Evolutionary conservation across 2,888 invertebrate genomes (phyloP).

Genomic region (Latrodectus elegans): DNA sequence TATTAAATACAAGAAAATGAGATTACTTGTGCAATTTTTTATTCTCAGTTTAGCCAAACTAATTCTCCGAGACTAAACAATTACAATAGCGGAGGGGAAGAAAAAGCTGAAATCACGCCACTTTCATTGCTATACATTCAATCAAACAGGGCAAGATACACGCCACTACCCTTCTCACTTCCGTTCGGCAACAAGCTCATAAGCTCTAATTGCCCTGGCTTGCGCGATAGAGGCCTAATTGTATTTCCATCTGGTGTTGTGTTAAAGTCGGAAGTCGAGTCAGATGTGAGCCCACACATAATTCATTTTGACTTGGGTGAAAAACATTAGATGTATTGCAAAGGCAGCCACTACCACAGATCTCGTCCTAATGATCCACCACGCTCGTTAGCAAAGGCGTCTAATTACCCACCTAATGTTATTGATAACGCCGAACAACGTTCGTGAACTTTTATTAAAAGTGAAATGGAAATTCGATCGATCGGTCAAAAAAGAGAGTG

Average conservation of each 20-base stretch:
- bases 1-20: too few species aligned
- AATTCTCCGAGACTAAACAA: too few species aligned
- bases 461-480: constrained; percentile 1
- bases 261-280: not conserved
- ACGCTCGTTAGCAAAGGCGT: constrained; percentile 31
- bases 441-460: not conserved
- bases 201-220: not conserved
- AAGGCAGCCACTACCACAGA: not conserved
- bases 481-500: not conserved
- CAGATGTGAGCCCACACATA: not conserved
- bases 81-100: too few species aligned
- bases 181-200: not conserved
- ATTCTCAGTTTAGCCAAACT: too few species aligned
- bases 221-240: not conserved
- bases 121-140: too few species aligned
- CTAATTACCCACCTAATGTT: constrained; percentile 48
- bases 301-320: not conserved
- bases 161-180: too few species aligned
- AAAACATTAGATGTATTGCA: not conserved
- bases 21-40: too few species aligned
- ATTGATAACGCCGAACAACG: constrained; percentile 26
- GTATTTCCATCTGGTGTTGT: not conserved
- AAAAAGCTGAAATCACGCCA: too few species aligned
- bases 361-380: not conserved
- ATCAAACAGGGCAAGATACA: too few species aligned